Conservation (phyloP, 2,797 vertebrate species). For the Melanotaenia pygmaea region DNA sequence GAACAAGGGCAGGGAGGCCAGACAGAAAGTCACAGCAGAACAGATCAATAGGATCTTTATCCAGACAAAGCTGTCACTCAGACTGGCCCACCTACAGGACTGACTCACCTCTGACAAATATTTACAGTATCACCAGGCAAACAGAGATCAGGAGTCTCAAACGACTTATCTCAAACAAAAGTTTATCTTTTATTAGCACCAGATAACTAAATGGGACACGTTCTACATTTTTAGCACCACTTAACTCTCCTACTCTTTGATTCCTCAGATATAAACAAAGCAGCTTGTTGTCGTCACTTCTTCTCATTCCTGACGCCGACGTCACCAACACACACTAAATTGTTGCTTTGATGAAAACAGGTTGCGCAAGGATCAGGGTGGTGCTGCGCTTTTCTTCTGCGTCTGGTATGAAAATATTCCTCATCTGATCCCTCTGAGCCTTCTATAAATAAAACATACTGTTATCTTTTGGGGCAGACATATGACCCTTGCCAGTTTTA, state of each 20-base stretch:
- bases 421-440: not conserved
- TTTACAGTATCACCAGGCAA: not conserved
- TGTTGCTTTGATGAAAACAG: not conserved
- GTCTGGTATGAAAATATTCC: not conserved
- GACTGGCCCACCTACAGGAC: not conserved
- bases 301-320: not conserved
- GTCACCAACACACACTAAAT: not conserved
- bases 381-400: not conserved
- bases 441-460: not conserved
- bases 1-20: not conserved
- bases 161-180: too few relatives aligned
- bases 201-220: not conserved
- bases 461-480: not conserved
- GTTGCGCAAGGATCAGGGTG: not conserved
- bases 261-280: not conserved
- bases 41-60: conserved; percentile 41
- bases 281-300: not conserved
- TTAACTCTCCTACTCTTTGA: not conserved
- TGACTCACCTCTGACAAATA: not conserved
- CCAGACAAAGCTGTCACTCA: conserved; percentile 45
- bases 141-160: not conserved
- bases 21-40: not conserved
- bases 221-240: not conserved
- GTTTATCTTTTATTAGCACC: not conserved
- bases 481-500: not conserved